Evolutionary conservation across 1,140 invertebrate species (phyloP).

Genomic region (Apis dorsata): DNA sequence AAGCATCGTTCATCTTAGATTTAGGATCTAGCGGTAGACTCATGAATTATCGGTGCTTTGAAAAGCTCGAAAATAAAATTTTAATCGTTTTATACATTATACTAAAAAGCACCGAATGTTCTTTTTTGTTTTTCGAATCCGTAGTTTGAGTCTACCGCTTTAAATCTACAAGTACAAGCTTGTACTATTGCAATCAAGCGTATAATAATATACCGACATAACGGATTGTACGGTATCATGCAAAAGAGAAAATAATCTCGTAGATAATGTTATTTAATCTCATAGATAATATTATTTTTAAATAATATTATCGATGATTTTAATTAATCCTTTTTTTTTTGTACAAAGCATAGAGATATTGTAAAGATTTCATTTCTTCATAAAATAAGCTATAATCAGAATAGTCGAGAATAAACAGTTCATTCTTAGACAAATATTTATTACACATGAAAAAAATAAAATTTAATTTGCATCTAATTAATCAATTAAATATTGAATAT

Average conservation of each 20-base stretch:
- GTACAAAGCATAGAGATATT: conserved; percentile 1
- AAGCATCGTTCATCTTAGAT: conserved; percentile 53
- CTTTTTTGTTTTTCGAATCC: conserved; percentile 9
- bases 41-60: conserved; percentile 26
- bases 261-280: conserved; percentile 11
- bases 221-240: conserved; percentile 60
- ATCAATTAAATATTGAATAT: neutral
- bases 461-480: no score
- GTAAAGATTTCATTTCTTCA: conserved; percentile 21
- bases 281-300: conserved; percentile 12
- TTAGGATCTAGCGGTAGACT: conserved; percentile 56
- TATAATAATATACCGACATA: conserved; percentile 32
- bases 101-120: neutral
- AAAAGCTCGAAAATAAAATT: conserved; percentile 12
- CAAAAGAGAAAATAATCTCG: conserved; percentile 56
- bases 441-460: neutral
- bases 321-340: conserved; percentile 12
- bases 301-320: conserved; percentile 9
- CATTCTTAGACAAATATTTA: conserved; percentile 6
- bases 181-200: conserved; percentile 3
- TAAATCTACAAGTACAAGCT: conserved; percentile 29
- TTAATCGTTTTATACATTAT: conserved; percentile 33
- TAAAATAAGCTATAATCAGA: neutral
- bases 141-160: conserved; percentile 47
- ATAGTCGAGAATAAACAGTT: conserved; percentile 1